Conservation (phyloP, 2,797 vertebrate genomes). For the Muraenolepis orangiensis region DNA sequence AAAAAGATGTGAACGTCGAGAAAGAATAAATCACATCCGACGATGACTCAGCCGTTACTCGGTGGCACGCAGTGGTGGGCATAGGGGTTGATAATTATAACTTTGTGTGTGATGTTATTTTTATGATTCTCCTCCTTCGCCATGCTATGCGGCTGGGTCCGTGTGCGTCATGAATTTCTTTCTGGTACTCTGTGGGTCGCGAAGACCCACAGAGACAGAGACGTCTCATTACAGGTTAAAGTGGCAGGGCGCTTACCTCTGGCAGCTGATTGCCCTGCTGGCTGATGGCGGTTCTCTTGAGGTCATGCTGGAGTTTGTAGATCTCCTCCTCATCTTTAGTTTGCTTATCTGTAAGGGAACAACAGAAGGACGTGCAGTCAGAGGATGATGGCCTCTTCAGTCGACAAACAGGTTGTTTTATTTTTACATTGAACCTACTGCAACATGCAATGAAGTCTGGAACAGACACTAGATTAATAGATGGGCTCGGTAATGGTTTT, state of each 20-base stretch:
- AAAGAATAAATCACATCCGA: constrained; percentile 46
- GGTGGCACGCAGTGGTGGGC: constrained; percentile 41
- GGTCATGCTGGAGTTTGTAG: constrained; percentile 91
- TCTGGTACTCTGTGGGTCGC: too few species aligned
- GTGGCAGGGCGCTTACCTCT: constrained; percentile 75
- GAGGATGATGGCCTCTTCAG: constrained; percentile 7
- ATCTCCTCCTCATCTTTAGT: constrained; percentile 97
- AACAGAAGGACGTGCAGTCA: constrained; percentile 10
- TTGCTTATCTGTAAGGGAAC: constrained; percentile 76
- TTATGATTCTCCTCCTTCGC: neutral
- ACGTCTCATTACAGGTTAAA: neutral
- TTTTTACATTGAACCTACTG: neutral
- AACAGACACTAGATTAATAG: neutral
- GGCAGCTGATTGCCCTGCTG: constrained; percentile 75
- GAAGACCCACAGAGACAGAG: too few species aligned
- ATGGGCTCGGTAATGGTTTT: neutral
- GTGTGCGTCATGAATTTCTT: constrained; percentile 34
- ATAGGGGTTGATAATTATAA: constrained; percentile 47
- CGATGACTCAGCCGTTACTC: constrained; percentile 55
- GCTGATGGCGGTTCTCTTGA: constrained; percentile 88
- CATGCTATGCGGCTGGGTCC: neutral
- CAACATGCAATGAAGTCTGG: neutral
- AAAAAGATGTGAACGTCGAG: constrained; percentile 35
- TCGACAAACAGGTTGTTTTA: neutral
- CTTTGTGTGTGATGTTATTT: constrained; percentile 18